Base-by-base conservation (phyloP, 2,113 vertebrate genomes). In the Gila orcuttii region DNA sequence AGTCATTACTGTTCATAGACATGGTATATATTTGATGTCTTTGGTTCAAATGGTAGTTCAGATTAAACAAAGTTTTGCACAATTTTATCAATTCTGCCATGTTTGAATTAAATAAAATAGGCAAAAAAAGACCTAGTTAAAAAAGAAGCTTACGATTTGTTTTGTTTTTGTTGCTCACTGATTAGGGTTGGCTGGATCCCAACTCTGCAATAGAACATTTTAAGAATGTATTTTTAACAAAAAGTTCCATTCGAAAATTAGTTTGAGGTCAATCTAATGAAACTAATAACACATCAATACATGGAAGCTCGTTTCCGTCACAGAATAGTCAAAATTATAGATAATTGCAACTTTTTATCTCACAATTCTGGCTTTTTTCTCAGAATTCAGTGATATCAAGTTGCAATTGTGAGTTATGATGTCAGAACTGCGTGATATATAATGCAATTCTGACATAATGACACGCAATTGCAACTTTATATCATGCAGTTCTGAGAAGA, bases 21-120 rank as follows among this genome's bases (percentile, higher is more conserved):
- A 71, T 77, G 64, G 60, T 86, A 82, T 82, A 84, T 88, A 90
- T 86, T 89, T 86, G 82, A 86, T 88, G 89, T 89, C 28, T 52
- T 28, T 88, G 79, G 75, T 82, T 82, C n/a, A 78, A 89, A 82
- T 50, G 12, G 55, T 82, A 86, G 78, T 82, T 69, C 52, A 84
- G 82, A 84, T 66, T 45, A 47, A 82, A 42, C 33, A 86, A 86
- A 57, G 6, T 19, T 86, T 86, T 85, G 68, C 78, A 60, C 78
- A 78, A 25, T 87, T 75, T 55, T 42, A 76, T 66, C 60, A 59
- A 84, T 25, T 57, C 80, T 87, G 59, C 75, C 39, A 45, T 42
- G n/a, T 86, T 86, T 84, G 15, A 86, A 47, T 81, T 36, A 74
- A 88, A 89, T 85, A 89, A 87, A 89, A 36, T 28, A 45, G n/a